A percentile compares a stretch with the other conserved stretches of the same genome.
These are phyloP conservation scores for Diogma glabrata DNA, from an alignment of 2,888 invertebrate genomes.

Conservation along the genomic window DNA sequence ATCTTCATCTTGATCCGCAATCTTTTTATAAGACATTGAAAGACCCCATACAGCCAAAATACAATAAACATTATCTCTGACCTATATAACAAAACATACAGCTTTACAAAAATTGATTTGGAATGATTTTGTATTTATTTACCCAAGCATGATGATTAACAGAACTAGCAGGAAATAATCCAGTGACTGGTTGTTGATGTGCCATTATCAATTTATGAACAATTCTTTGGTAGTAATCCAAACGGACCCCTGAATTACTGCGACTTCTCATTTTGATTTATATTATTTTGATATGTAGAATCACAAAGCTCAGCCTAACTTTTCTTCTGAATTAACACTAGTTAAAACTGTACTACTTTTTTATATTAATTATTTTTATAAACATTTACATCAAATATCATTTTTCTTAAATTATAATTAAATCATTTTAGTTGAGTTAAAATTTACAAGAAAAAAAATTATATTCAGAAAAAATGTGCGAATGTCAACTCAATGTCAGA, in stretches of 20 bases:
- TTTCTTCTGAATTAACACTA: no score
- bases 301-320: neutral
- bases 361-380: neutral
- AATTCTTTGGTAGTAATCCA: slow-evolving; percentile 93
- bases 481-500: slow-evolving; percentile 10
- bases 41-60: slow-evolving; percentile 96
- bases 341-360: no score
- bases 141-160: slow-evolving; percentile 88
- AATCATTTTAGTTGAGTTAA: no score
- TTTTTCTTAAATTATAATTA: no score
- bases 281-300: neutral
- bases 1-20: slow-evolving; percentile 97
- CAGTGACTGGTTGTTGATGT: slow-evolving; percentile 94
- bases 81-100: slow-evolving; percentile 29
- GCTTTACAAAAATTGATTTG: no score
- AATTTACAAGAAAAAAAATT: no score
- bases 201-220: slow-evolving; percentile 88
- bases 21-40: slow-evolving; percentile 97
- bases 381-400: neutral
- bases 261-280: slow-evolving; percentile 60
- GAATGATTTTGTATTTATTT: neutral
- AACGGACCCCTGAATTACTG: slow-evolving; percentile 81
- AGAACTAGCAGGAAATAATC: slow-evolving; percentile 83
- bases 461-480: no score
- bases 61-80: slow-evolving; percentile 95